Conservation (phyloP, 2,888 invertebrate species). For the Druceiella hillmani region DNA sequence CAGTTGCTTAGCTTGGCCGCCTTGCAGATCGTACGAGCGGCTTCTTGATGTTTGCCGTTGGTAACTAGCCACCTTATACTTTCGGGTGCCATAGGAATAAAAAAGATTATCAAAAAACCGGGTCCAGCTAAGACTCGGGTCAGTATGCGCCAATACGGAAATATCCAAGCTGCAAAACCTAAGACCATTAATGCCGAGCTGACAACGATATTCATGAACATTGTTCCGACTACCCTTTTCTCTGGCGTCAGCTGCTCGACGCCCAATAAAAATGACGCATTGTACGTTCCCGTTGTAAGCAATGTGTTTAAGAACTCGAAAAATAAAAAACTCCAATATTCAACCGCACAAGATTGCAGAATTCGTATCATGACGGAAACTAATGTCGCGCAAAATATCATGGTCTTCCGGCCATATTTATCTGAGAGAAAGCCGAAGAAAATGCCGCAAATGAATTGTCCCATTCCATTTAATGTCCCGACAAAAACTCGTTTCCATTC, state of each 20-base stretch:
- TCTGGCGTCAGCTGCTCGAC: not conserved
- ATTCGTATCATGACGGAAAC: constrained; percentile 43
- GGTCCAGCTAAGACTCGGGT: not conserved
- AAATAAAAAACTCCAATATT: constrained; percentile 42
- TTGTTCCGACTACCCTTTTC: constrained; percentile 1
- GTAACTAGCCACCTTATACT: constrained; percentile 1
- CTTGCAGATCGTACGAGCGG: not conserved
- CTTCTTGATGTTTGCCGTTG: not conserved
- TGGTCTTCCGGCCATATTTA: constrained; percentile 42
- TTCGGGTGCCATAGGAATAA: not conserved
- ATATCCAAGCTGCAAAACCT: not conserved
- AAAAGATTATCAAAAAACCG: not conserved
- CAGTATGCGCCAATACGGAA: constrained; percentile 1
- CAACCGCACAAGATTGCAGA: constrained; percentile 41
- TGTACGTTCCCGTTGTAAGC: constrained; percentile 46
- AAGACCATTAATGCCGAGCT: not conserved
- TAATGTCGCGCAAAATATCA: constrained; percentile 40
- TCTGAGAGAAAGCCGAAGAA: constrained; percentile 56
- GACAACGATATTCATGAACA: not conserved
- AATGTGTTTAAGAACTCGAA: constrained; percentile 50
- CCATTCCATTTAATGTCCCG: constrained; percentile 55
- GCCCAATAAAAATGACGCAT: constrained; percentile 41
- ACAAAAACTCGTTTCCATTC: constrained; percentile 57
- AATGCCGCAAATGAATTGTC: constrained; percentile 54
- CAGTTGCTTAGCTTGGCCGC: not conserved